A percentile compares a stretch with the other conserved stretches of the same genome.
These are phyloP conservation scores for Gastrophysa polygoni DNA, from an alignment of 2,888 invertebrate species.

Conservation along the genomic window DNA sequence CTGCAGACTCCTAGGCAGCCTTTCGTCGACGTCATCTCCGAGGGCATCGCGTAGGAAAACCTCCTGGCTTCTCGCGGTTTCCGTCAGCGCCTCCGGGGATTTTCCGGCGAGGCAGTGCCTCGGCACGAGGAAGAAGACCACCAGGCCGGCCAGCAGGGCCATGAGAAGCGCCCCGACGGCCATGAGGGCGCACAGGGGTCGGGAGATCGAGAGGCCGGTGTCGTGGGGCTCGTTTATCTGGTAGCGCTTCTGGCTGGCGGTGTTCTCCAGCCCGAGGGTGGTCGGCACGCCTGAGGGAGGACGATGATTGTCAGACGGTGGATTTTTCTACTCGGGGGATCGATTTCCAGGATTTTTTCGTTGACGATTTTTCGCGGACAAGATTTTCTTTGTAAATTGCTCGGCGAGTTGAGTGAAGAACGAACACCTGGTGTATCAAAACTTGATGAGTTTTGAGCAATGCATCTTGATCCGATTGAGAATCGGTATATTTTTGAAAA, in stretches of 20 bases:
- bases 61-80: slow-evolving; percentile 6
- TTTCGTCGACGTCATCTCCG: slow-evolving; percentile 41
- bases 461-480: no score
- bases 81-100: slow-evolving; percentile 32
- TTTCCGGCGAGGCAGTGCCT: slow-evolving; percentile 42
- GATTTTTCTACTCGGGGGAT: no score
- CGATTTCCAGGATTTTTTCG: no score
- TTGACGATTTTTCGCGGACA: no score
- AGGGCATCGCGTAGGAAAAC: slow-evolving; percentile 7
- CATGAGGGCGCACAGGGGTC: slow-evolving; percentile 52
- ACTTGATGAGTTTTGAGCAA: no score
- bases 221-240: slow-evolving; percentile 50
- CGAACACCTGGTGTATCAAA: no score
- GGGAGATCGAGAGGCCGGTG: slow-evolving; percentile 51
- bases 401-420: no score
- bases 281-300: slow-evolving; percentile 54
- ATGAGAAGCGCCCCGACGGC: slow-evolving; percentile 52
- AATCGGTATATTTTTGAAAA: no score
- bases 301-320: no score
- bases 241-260: slow-evolving; percentile 55
- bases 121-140: slow-evolving; percentile 55
- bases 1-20: slow-evolving; percentile 49
- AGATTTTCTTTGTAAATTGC: no score
- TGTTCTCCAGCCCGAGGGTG: slow-evolving; percentile 54
- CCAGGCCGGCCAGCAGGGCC: slow-evolving; percentile 51